Evolutionary conservation across 2,888 invertebrate genomes (phyloP).

Genomic region (Eristalis arbustorum): DNA sequence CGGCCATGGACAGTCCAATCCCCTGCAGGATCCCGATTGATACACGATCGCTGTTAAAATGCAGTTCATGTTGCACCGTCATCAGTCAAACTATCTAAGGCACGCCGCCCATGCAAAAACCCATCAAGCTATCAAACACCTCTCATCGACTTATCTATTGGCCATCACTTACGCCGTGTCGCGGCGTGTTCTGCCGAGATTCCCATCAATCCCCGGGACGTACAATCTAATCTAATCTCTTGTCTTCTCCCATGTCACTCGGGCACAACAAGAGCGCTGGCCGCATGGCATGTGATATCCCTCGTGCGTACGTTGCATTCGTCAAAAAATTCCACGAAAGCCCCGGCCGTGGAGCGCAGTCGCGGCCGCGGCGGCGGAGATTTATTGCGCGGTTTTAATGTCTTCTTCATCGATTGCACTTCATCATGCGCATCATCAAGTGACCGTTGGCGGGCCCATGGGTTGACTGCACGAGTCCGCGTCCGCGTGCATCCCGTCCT

Average conservation of each 20-base stretch:
- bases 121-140: conserved; percentile 9
- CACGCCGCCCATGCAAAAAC: background rate
- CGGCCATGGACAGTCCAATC: background rate
- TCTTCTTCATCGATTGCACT: conserved; percentile 58
- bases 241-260: background rate
- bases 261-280: background rate
- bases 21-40: background rate
- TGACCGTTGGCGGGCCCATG: conserved; percentile 39
- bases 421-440: conserved; percentile 45
- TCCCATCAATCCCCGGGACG: background rate
- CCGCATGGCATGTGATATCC: background rate
- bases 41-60: background rate
- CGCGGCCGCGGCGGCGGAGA: background rate
- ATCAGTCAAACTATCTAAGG: background rate
- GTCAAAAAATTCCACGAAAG: conserved; percentile 15
- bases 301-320: conserved; percentile 12
- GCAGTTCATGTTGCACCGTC: background rate
- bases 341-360: background rate
- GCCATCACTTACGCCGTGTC: conserved; percentile 9
- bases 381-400: conserved; percentile 54
- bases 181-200: background rate
- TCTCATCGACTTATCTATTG: conserved; percentile 9
- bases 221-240: background rate
- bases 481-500: background rate
- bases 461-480: background rate